These are phyloP conservation scores for Chloropsis hardwickii DNA, from an alignment of 2,113 vertebrate species.

Conservation along the genomic window DNA sequence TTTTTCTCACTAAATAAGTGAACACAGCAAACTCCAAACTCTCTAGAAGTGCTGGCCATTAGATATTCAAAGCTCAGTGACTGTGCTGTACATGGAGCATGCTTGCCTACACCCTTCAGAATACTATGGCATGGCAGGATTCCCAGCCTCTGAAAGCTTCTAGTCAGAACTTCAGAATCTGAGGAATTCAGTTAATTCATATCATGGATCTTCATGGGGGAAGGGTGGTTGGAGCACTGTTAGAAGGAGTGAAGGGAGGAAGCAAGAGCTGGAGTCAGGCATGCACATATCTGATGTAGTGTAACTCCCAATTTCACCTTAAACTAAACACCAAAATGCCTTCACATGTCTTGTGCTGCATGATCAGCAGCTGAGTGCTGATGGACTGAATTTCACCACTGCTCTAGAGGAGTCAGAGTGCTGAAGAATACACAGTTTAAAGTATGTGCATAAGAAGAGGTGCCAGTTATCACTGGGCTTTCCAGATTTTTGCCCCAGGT, in stretches of 20 bases:
- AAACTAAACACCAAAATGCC: not conserved
- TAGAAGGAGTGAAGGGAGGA: not conserved
- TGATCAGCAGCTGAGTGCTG: not conserved
- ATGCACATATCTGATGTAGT: not conserved
- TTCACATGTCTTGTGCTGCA: not conserved
- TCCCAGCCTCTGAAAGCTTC: not conserved
- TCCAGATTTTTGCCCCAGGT: not conserved
- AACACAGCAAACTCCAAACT: not conserved
- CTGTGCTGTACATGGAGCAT: not conserved
- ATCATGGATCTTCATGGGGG: not conserved
- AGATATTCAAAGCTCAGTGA: not conserved
- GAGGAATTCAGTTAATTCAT: slow-evolving; percentile 35
- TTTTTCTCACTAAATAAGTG: not conserved
- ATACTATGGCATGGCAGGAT: slow-evolving; percentile 14
- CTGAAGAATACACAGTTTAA: not conserved
- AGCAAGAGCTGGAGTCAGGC: not conserved
- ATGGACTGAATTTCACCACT: not conserved
- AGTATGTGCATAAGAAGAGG: not conserved
- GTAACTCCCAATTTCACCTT: not conserved
- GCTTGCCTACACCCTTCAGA: not conserved
- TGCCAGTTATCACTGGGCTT: not conserved
- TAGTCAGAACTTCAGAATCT: slow-evolving; percentile 50
- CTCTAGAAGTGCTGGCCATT: not conserved
- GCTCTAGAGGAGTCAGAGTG: not conserved
- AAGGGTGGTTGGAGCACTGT: not conserved